A percentile compares a stretch with the other conserved stretches of the same genome.
Evolutionary conservation across 2,888 invertebrate genomes (phyloP).

Genomic region (Leptogaster cylindrica): DNA sequence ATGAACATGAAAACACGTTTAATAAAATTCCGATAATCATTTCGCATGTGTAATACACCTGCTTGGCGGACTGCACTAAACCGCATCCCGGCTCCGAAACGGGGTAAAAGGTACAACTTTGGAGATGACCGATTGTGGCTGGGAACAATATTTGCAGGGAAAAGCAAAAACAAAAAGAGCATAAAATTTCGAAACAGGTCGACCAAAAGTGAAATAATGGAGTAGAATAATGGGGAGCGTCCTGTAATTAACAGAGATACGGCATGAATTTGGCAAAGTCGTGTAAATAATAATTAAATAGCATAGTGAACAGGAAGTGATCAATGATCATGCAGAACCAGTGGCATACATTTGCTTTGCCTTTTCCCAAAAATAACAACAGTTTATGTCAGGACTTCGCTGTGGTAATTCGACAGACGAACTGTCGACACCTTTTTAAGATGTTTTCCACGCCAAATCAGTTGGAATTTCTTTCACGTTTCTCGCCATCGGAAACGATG

Average conservation of each 20-base stretch:
- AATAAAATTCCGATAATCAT: slow-evolving; percentile 43
- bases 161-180: too few relatives aligned
- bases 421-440: too few relatives aligned
- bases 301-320: slow-evolving; percentile 12
- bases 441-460: too few relatives aligned
- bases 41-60: slow-evolving; percentile 23
- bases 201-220: slow-evolving; percentile 27
- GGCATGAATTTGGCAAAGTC: slow-evolving; percentile 1
- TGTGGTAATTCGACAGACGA: too few relatives aligned
- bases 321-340: too few relatives aligned
- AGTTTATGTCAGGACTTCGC: too few relatives aligned
- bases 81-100: background rate
- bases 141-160: too few relatives aligned
- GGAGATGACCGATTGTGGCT: slow-evolving; percentile 20
- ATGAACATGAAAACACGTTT: slow-evolving; percentile 45
- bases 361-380: too few relatives aligned
- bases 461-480: slow-evolving; percentile 39
- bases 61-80: slow-evolving; percentile 4
- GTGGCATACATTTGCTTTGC: too few relatives aligned
- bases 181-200: slow-evolving; percentile 30
- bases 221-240: slow-evolving; percentile 43
- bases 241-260: slow-evolving; percentile 33
- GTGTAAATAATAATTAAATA: slow-evolving; percentile 1
- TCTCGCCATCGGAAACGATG: slow-evolving; percentile 24
- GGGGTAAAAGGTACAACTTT: background rate